Conservation (phyloP, 1,140 invertebrate genomes). For the Diorhabda carinulata region DNA sequence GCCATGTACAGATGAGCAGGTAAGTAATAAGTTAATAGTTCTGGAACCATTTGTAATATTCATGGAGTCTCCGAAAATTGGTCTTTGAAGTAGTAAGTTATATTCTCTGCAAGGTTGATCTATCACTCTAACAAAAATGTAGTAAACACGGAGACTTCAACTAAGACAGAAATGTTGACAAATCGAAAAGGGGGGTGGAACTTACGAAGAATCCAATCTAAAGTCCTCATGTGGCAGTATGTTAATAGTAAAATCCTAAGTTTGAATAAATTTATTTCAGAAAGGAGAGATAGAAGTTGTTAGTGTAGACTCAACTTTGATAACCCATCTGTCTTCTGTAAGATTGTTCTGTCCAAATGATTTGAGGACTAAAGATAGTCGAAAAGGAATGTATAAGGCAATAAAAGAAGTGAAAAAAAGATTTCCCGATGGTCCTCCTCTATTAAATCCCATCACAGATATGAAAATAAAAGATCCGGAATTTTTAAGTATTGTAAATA, state of each 20-base stretch:
- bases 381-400: slow-evolving; percentile 80
- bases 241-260: too few species aligned
- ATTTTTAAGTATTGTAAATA: slow-evolving; percentile 76
- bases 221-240: too few species aligned
- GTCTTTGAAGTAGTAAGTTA: too few species aligned
- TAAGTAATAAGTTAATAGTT: slow-evolving; percentile 27
- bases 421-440: slow-evolving; percentile 79
- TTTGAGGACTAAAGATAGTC: slow-evolving; percentile 76
- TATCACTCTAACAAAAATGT: too few species aligned
- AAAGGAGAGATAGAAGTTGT: slow-evolving; percentile 87
- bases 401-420: slow-evolving; percentile 88
- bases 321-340: slow-evolving; percentile 85
- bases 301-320: slow-evolving; percentile 75
- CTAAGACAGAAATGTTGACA: too few species aligned
- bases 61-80: too few species aligned
- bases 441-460: slow-evolving; percentile 91
- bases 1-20: slow-evolving; percentile 62
- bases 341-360: slow-evolving; percentile 89
- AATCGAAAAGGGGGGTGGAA: too few species aligned
- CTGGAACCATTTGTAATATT: too few species aligned
- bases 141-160: too few species aligned
- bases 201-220: too few species aligned
- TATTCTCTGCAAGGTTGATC: too few species aligned
- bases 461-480: slow-evolving; percentile 89
- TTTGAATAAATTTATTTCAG: slow-evolving; percentile 38